These are phyloP conservation scores for Procavia capensis DNA, from an alignment of 2,113 vertebrate genomes.

Conservation along the genomic window DNA sequence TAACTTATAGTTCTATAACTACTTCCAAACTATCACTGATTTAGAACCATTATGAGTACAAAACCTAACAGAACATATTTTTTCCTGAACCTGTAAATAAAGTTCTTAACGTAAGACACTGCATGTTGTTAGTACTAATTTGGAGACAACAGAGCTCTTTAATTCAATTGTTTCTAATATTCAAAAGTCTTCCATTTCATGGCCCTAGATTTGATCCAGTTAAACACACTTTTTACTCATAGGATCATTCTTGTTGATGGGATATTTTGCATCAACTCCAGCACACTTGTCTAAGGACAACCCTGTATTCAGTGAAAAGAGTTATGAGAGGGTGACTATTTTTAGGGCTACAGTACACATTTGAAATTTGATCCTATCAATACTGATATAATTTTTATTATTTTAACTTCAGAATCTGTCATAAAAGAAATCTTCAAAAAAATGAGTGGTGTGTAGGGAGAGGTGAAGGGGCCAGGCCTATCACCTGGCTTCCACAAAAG, in stretches of 20 bases:
- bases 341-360: not conserved
- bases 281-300: not conserved
- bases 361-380: not conserved
- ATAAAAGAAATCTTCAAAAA: not conserved
- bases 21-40: not conserved
- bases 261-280: not conserved
- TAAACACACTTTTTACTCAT: not conserved
- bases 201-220: not conserved
- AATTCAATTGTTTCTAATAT: not conserved
- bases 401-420: not conserved
- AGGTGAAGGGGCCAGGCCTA: not conserved
- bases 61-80: not conserved
- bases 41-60: not conserved
- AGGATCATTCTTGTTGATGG: not conserved
- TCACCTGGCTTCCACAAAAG: fast-evolving
- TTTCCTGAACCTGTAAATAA: not conserved
- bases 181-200: not conserved
- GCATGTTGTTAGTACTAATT: not conserved
- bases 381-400: not conserved
- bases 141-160: not conserved
- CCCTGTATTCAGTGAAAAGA: not conserved
- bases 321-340: not conserved
- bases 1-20: not conserved
- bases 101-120: not conserved
- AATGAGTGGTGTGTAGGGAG: not conserved